A percentile compares a stretch with the other conserved stretches of the same genome.
phyloP scores from a whole-genome alignment of 2,113 vertebrate genomes.

The Vimba vimba region DNA sequence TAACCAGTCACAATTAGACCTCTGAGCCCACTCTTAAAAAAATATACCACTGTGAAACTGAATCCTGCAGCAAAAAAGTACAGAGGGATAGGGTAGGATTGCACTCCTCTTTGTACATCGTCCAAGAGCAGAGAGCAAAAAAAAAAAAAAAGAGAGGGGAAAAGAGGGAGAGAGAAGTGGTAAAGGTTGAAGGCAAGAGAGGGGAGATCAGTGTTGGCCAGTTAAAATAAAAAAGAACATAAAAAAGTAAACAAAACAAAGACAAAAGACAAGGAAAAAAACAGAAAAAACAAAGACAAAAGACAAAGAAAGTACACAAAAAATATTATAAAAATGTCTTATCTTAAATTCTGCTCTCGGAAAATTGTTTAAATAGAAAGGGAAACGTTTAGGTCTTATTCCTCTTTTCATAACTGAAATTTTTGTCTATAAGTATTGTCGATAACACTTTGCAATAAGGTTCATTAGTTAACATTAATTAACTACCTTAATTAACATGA shows the following conservation, averaged over 20 bases:
- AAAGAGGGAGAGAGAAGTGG: conserved; percentile 7
- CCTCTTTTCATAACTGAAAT: not conserved
- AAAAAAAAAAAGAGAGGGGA: not conserved
- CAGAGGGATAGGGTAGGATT: conserved; percentile 59
- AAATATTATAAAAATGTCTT: too few relatives aligned
- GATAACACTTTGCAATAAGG: too few relatives aligned
- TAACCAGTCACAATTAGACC: conserved; percentile 79
- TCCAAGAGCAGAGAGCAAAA: conserved; percentile 34
- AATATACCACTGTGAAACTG: conserved; percentile 76
- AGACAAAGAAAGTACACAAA: not conserved
- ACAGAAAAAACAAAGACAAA: not conserved
- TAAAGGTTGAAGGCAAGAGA: conserved; percentile 21
- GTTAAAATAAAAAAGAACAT: conserved; percentile 26
- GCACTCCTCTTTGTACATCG: conserved; percentile 60
- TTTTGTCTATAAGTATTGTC: not conserved
- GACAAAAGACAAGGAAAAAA: not conserved
- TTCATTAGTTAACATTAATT: too few relatives aligned
- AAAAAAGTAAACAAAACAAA: not conserved
- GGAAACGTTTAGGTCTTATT: not conserved
- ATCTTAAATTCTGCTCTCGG: not conserved
- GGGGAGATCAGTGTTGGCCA: conserved; percentile 14
- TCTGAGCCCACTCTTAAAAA: conserved; percentile 70
- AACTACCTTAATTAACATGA: too few relatives aligned
- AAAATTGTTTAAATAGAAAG: not conserved
- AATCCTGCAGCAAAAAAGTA: conserved; percentile 61